phyloP scores from a whole-genome alignment of 2,113 vertebrate species.

The Megaleporinus macrocephalus region DNA sequence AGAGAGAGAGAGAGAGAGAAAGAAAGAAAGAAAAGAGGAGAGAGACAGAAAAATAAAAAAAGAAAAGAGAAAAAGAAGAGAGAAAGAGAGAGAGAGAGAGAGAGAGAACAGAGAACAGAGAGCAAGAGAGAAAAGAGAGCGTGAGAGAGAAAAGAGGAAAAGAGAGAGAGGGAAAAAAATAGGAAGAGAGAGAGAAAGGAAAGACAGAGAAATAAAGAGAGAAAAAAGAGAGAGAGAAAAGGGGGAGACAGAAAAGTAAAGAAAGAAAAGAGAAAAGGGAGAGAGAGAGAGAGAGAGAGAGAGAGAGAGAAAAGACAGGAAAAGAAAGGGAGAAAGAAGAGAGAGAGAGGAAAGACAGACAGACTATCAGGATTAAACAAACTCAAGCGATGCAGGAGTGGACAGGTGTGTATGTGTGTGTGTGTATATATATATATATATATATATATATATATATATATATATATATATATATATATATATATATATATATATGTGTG shows the following conservation, averaged over 20 bases:
- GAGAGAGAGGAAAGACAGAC: background rate
- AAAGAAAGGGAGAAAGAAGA: no score
- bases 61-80: background rate
- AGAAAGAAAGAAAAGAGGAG: slow-evolving; percentile 38
- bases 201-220: no score
- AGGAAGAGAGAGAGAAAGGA: background rate
- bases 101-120: no score
- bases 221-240: slow-evolving; percentile 1
- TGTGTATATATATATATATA: slow-evolving; percentile 90
- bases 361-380: background rate
- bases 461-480: no score
- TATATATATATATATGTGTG: no score
- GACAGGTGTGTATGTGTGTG: no score
- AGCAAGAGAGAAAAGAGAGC: slow-evolving; percentile 4
- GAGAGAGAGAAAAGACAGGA: background rate
- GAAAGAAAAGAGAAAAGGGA: no score
- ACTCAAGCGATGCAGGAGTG: background rate
- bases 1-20: slow-evolving; percentile 8
- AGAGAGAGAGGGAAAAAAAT: background rate
- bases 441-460: no score
- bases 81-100: slow-evolving; percentile 23
- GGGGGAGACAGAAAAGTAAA: no score
- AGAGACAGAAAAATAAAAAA: background rate
- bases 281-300: slow-evolving; percentile 25
- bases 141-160: background rate